Percentiles rank a stretch among this genome's conserved stretches.
Conservation (phyloP, 2,797 vertebrate genomes). For the Scolopax bukidnonensis region DNA sequence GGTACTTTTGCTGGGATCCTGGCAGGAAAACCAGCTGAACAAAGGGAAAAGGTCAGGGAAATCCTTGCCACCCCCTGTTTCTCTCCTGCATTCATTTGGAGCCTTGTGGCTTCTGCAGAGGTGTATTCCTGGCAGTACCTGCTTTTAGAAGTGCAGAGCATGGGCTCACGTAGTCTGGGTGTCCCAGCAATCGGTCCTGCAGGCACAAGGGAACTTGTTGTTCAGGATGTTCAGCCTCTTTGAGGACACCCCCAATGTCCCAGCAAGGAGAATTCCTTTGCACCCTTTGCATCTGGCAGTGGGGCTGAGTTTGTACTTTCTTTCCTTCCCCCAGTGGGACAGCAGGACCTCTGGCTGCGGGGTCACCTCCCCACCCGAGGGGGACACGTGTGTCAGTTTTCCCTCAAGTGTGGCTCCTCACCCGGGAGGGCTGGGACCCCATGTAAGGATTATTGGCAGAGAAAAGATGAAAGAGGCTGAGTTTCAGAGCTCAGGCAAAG, state of each 20-base stretch:
- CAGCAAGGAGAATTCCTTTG: background rate
- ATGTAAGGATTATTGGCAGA: background rate
- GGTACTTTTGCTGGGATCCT: background rate
- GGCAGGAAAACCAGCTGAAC: background rate
- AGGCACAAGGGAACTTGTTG: background rate
- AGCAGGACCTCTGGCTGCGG: background rate
- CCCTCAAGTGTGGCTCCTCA: background rate
- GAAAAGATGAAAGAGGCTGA: background rate
- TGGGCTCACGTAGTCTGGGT: background rate
- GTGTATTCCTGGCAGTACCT: background rate
- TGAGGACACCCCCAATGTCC: background rate
- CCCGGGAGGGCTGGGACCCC: background rate
- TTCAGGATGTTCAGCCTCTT: background rate
- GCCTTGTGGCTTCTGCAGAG: background rate
- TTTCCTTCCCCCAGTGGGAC: background rate
- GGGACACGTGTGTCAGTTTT: accelerated
- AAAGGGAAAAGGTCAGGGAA: background rate
- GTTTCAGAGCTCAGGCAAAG: background rate
- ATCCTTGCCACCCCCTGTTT: background rate
- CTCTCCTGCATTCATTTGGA: background rate
- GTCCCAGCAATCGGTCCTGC: background rate
- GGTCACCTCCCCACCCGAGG: background rate
- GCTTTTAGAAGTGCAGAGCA: background rate
- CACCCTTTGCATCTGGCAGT: background rate
- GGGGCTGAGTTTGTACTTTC: background rate